Evolutionary conservation across 1,140 invertebrate species (phyloP), one percentile per base, ranked within the genome.

Genomic region (Drosophila tani): DNA sequence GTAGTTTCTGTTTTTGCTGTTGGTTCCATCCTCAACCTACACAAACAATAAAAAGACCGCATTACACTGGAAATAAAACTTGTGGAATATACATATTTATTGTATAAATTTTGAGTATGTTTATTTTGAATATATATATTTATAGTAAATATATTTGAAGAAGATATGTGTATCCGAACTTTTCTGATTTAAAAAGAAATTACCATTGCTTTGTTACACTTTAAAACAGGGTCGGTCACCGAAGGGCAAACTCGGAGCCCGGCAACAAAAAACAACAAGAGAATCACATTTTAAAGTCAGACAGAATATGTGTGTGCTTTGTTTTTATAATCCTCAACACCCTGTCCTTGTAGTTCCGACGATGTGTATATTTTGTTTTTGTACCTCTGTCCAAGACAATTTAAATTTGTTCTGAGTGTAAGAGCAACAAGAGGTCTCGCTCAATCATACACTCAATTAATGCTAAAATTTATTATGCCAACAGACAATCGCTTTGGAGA

Each of bases 391-490:
- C 8, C 15, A 56, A 24, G 7, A 40, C 4, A 3, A 12, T 40
- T n/a, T 11, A 8, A 24, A 11, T 56, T 56, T 56, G 2, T 56
- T 56, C 21, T 2, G 1, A 40, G 53, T 56, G 53, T 56, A 46
- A 40, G n/a, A 35, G 19, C 29, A 73, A 53, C 46, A 59, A 51
- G 51, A 50, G 41, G 65, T 46, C 29, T 49, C 41, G 56, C 74
- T 62, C 64, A 69, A 55, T 69, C 74, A 57, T 77, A 51, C 75
- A 79, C 58, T 79, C 58, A 79, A 64, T 79, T 79, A 71, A 79
- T 71, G 67, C 47, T 65, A 19, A 74, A 80, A 74, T 79, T 29
- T 79, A 67, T 79, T 74, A 66, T 58, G 69, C 68, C 63, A 58
- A 53, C 45, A 50, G 45, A 59, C 70, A 67, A 55, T 51, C 57